phyloP scores from a whole-genome alignment of 2,113 vertebrate genomes.

The Arothron firmamentum region DNA sequence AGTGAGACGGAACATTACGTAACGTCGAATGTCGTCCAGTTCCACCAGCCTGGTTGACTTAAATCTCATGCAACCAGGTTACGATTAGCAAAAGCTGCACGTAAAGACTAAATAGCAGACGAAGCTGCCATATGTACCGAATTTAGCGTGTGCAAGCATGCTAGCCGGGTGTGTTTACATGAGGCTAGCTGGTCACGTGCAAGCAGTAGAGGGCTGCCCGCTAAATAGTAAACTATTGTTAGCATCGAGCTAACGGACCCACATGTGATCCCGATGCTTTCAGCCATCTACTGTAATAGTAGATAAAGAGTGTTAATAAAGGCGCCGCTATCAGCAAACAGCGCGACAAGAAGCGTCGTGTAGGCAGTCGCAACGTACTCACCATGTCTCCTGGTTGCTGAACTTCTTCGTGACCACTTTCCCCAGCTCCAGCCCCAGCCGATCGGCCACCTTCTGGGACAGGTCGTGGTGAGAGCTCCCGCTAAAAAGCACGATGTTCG shows the following conservation, averaged over 20 bases:
- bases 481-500: conserved; percentile 80
- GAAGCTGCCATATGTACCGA: neutral
- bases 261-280: conserved; percentile 23
- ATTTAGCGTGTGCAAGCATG: conserved; percentile 19
- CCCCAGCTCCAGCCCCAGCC: conserved; percentile 78
- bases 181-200: conserved; percentile 60
- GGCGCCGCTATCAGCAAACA: neutral
- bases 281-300: neutral
- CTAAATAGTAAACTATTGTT: conserved; percentile 56
- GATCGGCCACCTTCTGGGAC: conserved; percentile 78
- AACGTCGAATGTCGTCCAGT: too few species aligned
- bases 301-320: too few species aligned
- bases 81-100: too few species aligned
- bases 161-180: conserved; percentile 65
- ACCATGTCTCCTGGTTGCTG: conserved; percentile 90
- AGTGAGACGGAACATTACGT: neutral
- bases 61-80: neutral
- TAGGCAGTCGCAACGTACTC: conserved; percentile 23
- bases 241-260: conserved; percentile 55
- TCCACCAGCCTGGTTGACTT: neutral
- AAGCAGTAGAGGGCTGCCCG: neutral
- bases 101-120: neutral
- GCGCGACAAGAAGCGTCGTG: too few species aligned
- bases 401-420: conserved; percentile 94
- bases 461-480: conserved; percentile 80